Evolutionary conservation across 2,113 vertebrate species (phyloP).

Genomic region (Cebidichthys violaceus): DNA sequence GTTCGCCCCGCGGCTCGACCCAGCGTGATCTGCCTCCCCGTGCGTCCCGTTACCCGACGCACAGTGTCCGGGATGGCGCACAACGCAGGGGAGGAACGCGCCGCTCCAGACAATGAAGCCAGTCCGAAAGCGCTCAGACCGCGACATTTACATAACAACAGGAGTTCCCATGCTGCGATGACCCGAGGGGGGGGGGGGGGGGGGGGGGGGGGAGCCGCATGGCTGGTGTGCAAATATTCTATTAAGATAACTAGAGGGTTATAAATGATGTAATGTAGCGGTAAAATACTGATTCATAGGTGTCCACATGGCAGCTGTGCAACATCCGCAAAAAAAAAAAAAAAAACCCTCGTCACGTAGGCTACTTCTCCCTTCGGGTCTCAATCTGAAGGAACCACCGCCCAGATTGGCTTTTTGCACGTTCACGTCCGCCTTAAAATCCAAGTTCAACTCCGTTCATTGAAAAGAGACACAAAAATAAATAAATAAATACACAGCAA

Average conservation of each 20-base stretch:
- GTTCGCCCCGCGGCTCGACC: conserved; percentile 59
- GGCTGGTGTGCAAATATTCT: not conserved
- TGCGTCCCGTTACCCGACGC: conserved; percentile 52
- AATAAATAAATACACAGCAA: not conserved
- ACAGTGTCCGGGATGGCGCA: conserved; percentile 40
- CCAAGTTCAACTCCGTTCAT: not conserved
- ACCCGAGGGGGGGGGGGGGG: not conserved
- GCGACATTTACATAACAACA: conserved; percentile 79
- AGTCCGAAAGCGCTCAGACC: conserved; percentile 29
- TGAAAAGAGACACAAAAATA: not conserved
- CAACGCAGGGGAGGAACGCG: conserved; percentile 41
- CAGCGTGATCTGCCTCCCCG: conserved; percentile 43
- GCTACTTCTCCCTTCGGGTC: conserved; percentile 47
- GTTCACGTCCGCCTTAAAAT: conserved; percentile 15
- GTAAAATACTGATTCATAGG: not conserved
- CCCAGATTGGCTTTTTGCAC: conserved; percentile 67
- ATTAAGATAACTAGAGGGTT: not conserved
- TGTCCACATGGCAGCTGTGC: conserved; percentile 47
- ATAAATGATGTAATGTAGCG: not conserved
- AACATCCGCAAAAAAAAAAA: conserved; percentile 68
- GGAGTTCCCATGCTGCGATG: conserved; percentile 53
- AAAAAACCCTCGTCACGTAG: conserved; percentile 68
- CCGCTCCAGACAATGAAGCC: conserved; percentile 70
- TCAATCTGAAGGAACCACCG: conserved; percentile 78
- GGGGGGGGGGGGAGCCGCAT: not conserved